These are phyloP conservation scores for Drosophila carrolli DNA, from an alignment of 1,140 invertebrate species.

Conservation along the genomic window DNA sequence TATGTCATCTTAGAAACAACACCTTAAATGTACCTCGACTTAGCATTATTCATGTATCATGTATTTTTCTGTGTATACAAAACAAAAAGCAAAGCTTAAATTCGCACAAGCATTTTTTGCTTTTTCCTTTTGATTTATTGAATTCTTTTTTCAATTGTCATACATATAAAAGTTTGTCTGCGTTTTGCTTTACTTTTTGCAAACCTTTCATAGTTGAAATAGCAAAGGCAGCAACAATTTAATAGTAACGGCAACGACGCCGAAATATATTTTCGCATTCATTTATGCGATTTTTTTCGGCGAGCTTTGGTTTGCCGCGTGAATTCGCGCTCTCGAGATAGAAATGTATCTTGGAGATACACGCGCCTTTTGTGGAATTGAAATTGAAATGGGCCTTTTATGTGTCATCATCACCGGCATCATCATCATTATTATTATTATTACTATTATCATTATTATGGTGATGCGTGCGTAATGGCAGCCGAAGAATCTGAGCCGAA, in stretches of 20 bases:
- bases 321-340: conserved; percentile 64
- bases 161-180: conserved; percentile 55
- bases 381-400: conserved; percentile 78
- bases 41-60: no score
- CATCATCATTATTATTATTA: conserved; percentile 45
- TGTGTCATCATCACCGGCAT: conserved; percentile 66
- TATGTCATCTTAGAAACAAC: no score
- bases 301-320: conserved; percentile 63
- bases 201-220: conserved; percentile 76
- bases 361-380: conserved; percentile 75
- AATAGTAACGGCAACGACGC: conserved; percentile 62
- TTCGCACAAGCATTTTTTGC: conserved; percentile 42
- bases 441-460: conserved; percentile 43
- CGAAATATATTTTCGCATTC: conserved; percentile 78
- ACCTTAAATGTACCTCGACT: no score
- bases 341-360: conserved; percentile 77
- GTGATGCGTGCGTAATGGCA: conserved; percentile 58
- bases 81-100: conserved; percentile 37
- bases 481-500: conserved; percentile 35
- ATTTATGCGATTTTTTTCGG: conserved; percentile 64
- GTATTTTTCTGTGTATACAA: neutral
- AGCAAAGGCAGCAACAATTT: conserved; percentile 46
- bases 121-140: conserved; percentile 56
- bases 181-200: conserved; percentile 29
- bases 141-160: conserved; percentile 51